Conservation (phyloP, 92 coral and sea anemone genomes). For the Diadumene lineata region DNA sequence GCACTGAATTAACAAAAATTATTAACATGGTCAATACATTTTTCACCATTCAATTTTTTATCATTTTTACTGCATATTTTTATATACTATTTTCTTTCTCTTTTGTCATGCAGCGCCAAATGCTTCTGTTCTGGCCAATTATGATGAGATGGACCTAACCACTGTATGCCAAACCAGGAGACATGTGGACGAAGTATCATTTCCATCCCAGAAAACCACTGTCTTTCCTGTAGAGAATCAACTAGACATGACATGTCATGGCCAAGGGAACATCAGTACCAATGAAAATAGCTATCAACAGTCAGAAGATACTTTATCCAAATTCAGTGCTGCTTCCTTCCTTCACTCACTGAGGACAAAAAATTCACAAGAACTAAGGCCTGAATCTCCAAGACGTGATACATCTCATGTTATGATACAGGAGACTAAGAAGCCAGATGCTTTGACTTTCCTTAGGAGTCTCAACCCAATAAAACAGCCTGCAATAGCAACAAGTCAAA, state of each 20-base stretch:
- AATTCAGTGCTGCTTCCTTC: slow-evolving; percentile 19
- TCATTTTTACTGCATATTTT: background rate
- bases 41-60: no score
- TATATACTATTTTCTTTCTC: background rate
- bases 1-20: no score
- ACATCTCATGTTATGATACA: background rate
- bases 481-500: background rate
- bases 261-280: slow-evolving; percentile 7
- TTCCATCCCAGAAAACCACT: background rate
- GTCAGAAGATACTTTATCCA: background rate
- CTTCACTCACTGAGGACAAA: slow-evolving; percentile 9
- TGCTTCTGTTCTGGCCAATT: background rate
- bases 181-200: background rate
- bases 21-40: no score
- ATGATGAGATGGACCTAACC: slow-evolving; percentile 16
- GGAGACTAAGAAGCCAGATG: background rate
- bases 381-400: background rate
- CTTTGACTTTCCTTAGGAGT: background rate
- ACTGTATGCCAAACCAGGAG: slow-evolving; percentile 12
- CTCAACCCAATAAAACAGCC: background rate
- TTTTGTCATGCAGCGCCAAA: background rate
- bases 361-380: background rate
- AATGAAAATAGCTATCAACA: background rate
- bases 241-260: slow-evolving; percentile 30
- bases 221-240: background rate